Conservation (phyloP, 2,797 vertebrate genomes). For the Phoeniculus purpureus region DNA sequence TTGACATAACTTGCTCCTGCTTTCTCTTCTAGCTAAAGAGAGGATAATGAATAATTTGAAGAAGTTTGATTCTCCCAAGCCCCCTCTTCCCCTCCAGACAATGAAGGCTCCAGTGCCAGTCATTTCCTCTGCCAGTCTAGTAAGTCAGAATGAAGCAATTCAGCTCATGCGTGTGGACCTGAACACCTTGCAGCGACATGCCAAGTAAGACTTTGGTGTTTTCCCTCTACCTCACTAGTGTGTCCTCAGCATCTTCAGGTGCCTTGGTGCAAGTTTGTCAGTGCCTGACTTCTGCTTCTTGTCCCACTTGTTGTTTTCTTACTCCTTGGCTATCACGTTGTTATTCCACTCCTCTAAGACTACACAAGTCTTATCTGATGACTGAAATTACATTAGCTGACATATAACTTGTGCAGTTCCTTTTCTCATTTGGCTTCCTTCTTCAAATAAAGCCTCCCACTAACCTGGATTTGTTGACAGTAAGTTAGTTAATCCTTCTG, state of each 20-base stretch:
- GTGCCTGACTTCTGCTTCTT: not conserved
- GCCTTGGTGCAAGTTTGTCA: not conserved
- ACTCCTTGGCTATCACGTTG: not conserved
- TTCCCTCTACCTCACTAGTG: not conserved
- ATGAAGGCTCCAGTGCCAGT: conserved; percentile 87
- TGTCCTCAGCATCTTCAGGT: not conserved
- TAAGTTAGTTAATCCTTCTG: not conserved
- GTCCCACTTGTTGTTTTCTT: not conserved
- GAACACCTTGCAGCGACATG: conserved; percentile 86
- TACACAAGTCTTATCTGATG: not conserved
- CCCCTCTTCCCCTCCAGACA: conserved; percentile 77
- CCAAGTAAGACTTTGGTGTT: conserved; percentile 80
- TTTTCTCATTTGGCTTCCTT: not conserved
- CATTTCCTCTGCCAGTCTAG: conserved; percentile 80
- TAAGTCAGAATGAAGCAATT: conserved; percentile 81
- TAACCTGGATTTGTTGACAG: not conserved
- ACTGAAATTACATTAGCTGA: not conserved
- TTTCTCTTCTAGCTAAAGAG: conserved; percentile 83
- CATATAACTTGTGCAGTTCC: not conserved
- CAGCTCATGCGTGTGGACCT: conserved; percentile 86
- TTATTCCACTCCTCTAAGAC: not conserved
- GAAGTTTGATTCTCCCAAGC: conserved; percentile 86
- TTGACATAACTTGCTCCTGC: not conserved
- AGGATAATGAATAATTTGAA: conserved; percentile 89
- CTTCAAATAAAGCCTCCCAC: not conserved